Conservation (phyloP, 1,140 invertebrate species). For the Drosophila bifasciata region DNA sequence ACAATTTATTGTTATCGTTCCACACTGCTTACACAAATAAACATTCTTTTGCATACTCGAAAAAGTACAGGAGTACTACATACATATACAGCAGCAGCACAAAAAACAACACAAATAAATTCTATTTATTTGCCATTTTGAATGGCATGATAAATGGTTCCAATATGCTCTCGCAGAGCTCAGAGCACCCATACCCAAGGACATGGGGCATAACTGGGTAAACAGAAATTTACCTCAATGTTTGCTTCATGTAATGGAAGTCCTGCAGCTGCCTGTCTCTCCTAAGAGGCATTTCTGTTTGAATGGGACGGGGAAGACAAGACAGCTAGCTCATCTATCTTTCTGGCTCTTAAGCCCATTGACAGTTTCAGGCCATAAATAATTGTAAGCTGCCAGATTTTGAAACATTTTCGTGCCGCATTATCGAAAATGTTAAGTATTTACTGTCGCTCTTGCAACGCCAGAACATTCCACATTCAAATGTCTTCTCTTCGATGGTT, state of each 20-base stretch:
- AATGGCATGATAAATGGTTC: conserved; percentile 47
- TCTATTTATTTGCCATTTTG: conserved; percentile 42
- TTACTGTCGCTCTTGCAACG: too few species aligned
- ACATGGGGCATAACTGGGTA: conserved; percentile 10
- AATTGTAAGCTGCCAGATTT: conserved; percentile 6
- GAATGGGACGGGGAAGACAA: too few species aligned
- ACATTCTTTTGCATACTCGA: conserved; percentile 9
- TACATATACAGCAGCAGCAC: too few species aligned
- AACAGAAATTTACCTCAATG: conserved; percentile 42
- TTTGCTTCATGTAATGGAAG: conserved; percentile 15
- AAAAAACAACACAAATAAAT: conserved; percentile 19
- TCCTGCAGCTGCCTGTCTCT: too few species aligned
- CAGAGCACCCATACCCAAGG: too few species aligned
- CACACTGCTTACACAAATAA: conserved; percentile 41
- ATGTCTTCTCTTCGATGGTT: too few species aligned
- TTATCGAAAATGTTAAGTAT: background rate
- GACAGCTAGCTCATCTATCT: conserved; percentile 21
- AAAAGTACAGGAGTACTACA: background rate
- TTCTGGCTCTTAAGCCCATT: conserved; percentile 19
- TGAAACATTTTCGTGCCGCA: background rate
- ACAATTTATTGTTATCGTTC: conserved; percentile 36
- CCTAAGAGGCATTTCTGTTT: too few species aligned
- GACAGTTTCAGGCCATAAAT: conserved; percentile 34
- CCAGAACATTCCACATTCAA: too few species aligned
- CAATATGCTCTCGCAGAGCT: too few species aligned